Evolutionary conservation across 1,140 invertebrate genomes (phyloP).

Genomic region (Sminthurides bifidus): DNA sequence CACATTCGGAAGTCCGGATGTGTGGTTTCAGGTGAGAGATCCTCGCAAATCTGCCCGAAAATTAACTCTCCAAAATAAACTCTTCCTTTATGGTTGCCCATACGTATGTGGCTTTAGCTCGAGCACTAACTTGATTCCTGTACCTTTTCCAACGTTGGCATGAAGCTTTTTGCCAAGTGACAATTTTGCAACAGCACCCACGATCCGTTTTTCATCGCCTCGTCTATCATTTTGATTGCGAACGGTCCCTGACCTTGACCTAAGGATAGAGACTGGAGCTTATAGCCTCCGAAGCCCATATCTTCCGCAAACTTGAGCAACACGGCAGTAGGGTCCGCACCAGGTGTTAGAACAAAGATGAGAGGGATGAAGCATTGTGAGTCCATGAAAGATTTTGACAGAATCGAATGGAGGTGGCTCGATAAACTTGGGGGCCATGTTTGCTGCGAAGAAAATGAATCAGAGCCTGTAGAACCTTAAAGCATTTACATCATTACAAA

Average conservation of each 20-base stretch:
- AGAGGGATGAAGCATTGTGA: conserved; percentile 73
- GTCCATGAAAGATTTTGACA: conserved; percentile 65
- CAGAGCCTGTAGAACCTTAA: neutral
- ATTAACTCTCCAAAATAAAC: no score
- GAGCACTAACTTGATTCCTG: no score
- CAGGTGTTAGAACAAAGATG: conserved; percentile 82
- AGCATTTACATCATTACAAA: conserved; percentile 6
- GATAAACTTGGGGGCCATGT: conserved; percentile 66
- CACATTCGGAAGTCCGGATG: conserved; percentile 83
- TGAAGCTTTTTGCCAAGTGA: conserved; percentile 87
- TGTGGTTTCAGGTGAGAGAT: conserved; percentile 58
- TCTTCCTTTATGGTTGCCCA: no score
- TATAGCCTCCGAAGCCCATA: conserved; percentile 46
- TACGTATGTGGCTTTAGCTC: no score
- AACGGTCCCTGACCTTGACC: conserved; percentile 90
- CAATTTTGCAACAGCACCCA: conserved; percentile 95
- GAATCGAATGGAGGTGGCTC: conserved; percentile 80
- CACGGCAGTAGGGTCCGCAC: conserved; percentile 78
- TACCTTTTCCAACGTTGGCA: conserved; percentile 66
- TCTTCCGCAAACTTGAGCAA: conserved; percentile 81
- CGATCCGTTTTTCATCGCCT: conserved; percentile 63
- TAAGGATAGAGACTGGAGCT: conserved; percentile 73
- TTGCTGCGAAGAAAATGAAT: conserved; percentile 42
- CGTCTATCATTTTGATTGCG: conserved; percentile 74
- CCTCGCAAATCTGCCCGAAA: conserved; percentile 54